Evolutionary conservation across 2,888 invertebrate genomes (phyloP), one percentile per base, ranked within the genome.

Genomic region (Liopterus haemorrhoidalis): DNA sequence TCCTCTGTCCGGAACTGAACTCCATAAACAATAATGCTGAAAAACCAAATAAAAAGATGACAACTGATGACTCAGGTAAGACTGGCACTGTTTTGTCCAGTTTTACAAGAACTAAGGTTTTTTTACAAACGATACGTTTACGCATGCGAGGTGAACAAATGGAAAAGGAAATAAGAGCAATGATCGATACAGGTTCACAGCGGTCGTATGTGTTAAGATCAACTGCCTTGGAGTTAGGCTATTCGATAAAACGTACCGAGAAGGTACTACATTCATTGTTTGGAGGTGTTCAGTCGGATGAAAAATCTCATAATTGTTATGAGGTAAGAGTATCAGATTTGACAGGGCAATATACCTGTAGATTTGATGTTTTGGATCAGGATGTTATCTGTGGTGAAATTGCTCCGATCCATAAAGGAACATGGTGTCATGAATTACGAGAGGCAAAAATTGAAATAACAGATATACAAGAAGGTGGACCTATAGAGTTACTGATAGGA

Each of bases 1-100:
- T 59, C 11, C 53, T 59, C 52, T 59, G 57, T 42, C 47, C 50
- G n/a, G 47, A 49, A 15, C 16, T 53, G 14, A 15, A 20, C 45
- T 12, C 2, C 5, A 22, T 39, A 45, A 35, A 35, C 20, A 11
- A 15, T 32, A 32, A 20, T 32, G 27, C n/a, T n/a, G n/a, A n/a
- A n/a, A n/a, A n/a, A n/a, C n/a, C n/a, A n/a, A n/a, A n/a, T n/a
- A n/a, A n/a, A n/a, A n/a, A n/a, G n/a, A n/a, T n/a, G n/a, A n/a
- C n/a, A n/a, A n/a, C n/a, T n/a, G n/a, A n/a, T n/a, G n/a, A n/a
- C n/a, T n/a, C n/a, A n/a, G n/a, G n/a, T n/a, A n/a, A n/a, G n/a
- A n/a, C n/a, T n/a, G n/a, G n/a, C n/a, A n/a, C n/a, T n/a, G n/a
- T n/a, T n/a, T n/a, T n/a, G n/a, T n/a, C n/a, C n/a, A n/a, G n/a